Conservation (phyloP, 2,113 vertebrate genomes). For the Scartelaos histophorus region DNA sequence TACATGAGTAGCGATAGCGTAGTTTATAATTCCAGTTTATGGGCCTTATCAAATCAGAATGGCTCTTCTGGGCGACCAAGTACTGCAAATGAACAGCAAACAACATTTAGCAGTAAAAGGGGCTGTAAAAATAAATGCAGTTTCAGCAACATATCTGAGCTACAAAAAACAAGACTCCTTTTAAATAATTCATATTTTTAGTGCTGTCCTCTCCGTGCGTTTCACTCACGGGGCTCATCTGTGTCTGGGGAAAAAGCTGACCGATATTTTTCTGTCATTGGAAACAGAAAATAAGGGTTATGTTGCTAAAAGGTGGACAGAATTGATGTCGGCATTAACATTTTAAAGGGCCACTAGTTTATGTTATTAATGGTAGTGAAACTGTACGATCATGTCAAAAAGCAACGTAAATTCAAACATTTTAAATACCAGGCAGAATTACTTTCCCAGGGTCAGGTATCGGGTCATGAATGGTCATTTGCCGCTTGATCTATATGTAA, state of each 20-base stretch:
- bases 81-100: slow-evolving; percentile 2
- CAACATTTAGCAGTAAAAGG: slow-evolving; percentile 6
- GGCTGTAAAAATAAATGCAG: slow-evolving; percentile 10
- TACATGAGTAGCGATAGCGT: slow-evolving; percentile 1
- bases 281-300: background rate
- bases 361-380: background rate
- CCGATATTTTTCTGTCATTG: slow-evolving; percentile 11
- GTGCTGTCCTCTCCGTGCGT: slow-evolving; percentile 1
- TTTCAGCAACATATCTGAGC: slow-evolving; percentile 10
- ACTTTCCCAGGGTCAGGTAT: background rate
- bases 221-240: background rate
- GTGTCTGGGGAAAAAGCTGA: slow-evolving; percentile 6
- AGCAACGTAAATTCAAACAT: background rate
- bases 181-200: slow-evolving; percentile 10
- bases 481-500: too few relatives aligned
- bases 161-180: slow-evolving; percentile 1
- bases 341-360: background rate
- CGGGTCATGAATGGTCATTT: background rate
- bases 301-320: background rate
- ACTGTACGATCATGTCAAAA: background rate
- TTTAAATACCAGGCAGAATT: background rate
- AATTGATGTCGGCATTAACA: background rate
- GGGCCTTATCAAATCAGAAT: background rate
- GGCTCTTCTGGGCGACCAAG: background rate
- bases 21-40: slow-evolving; percentile 2